Base-by-base conservation (phyloP, 2,113 vertebrate species). In the Bos javanicus region DNA sequence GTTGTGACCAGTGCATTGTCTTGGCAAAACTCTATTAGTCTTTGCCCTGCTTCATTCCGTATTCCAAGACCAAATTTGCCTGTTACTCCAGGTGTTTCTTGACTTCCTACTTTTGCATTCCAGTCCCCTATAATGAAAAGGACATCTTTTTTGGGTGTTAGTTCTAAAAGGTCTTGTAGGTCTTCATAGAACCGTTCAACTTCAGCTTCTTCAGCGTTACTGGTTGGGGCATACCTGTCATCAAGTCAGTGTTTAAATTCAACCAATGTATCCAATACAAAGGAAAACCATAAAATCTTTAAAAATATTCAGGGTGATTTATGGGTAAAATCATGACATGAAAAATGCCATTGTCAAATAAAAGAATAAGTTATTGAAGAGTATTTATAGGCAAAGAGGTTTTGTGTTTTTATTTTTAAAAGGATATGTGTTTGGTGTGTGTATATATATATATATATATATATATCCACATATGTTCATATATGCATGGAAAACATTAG, bases 401-500 rank as follows among this genome's bases (percentile, higher is more conserved):
- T 95, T 94, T 64, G 43, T 76, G 64, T 52, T 90, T 90, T 86
- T 93, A n/a, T 85, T 62, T 36, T 89, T n/a, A 57, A 93, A 71
- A 71, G 5, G 15, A 52, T 33, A 43, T 59, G 39, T 67, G 46
- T 81, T 90, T 90, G 62, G 48, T 26, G n/a, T 76, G 1, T 39
- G 1, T 39, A 4, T 39, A 39, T 39, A 12, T 60, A 30, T 62
- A 39, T 48, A 67, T 36, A 36, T 1, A 15, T 57, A 19, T 81
- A 57, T 48, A 67, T 39, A 62, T 4, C 17, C 33, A 48, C 64
- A 28, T 83, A 16, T 59, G 0, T 19, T 52, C 57, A 25, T 46
- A 14, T 54, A 62, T 23, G 9, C 10, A 52, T 50, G 48, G 43
- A 81, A 86, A 91, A 30, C 64, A 10, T 67, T 87, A 48, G 19